These are phyloP conservation scores for Amiota communis DNA, from an alignment of 2,888 invertebrate species.

Conservation along the genomic window DNA sequence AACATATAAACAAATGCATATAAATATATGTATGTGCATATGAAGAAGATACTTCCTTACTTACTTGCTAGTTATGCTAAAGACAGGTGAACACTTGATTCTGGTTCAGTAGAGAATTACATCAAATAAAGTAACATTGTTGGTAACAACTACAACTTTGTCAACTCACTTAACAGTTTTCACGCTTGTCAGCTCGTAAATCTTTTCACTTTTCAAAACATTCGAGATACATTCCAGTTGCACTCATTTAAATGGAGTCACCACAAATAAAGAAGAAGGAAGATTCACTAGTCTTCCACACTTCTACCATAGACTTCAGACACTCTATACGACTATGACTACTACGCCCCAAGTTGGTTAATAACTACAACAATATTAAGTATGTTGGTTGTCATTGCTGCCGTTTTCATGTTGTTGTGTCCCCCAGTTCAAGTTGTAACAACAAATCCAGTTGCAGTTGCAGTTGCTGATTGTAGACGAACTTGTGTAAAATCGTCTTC, in stretches of 20 bases:
- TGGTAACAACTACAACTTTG: constrained; percentile 51
- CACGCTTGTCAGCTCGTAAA: constrained; percentile 67
- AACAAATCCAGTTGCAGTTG: constrained; percentile 5
- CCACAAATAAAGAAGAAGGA: not conserved
- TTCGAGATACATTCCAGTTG: constrained; percentile 28
- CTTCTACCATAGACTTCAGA: not conserved
- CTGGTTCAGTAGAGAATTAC: not conserved
- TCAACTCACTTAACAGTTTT: constrained; percentile 66
- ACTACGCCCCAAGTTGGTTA: constrained; percentile 27
- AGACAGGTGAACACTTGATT: constrained; percentile 16
- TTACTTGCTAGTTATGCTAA: not conserved
- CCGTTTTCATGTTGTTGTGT: constrained; percentile 3
- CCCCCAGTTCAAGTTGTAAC: not conserved
- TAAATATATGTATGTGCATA: too few species aligned
- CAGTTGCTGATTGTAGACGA: not conserved
- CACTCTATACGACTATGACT: constrained; percentile 25
- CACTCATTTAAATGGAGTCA: constrained; percentile 41
- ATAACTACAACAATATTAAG: not conserved
- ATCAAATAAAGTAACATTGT: not conserved
- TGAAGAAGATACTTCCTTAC: too few species aligned
- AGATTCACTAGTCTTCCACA: too few species aligned
- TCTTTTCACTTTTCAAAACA: constrained; percentile 42
- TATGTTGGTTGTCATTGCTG: constrained; percentile 5
- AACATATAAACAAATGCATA: too few species aligned
- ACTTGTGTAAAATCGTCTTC: constrained; percentile 29